A percentile compares a stretch with the other conserved stretches of the same genome.
These are phyloP conservation scores for Pteromalus puparum DNA, from an alignment of 1,140 invertebrate species.

Conservation along the genomic window DNA sequence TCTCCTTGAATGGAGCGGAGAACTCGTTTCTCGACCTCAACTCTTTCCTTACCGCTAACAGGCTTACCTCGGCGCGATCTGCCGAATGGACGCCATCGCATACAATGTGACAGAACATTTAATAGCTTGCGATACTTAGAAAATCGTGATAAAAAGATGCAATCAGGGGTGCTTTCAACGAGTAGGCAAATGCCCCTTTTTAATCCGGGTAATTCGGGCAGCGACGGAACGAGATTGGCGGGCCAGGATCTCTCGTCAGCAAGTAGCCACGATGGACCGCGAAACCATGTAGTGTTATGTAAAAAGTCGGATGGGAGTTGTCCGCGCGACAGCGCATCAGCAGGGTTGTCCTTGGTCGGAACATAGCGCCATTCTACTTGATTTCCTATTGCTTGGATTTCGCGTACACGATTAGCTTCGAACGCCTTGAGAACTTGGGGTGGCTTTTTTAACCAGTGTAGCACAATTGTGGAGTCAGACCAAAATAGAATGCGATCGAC, in stretches of 20 bases:
- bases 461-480: slow-evolving; percentile 33
- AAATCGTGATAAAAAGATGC: background rate
- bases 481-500: background rate
- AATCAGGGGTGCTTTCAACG: background rate
- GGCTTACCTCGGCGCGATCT: too few species aligned
- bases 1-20: background rate
- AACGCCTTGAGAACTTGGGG: slow-evolving; percentile 21
- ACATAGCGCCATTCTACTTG: slow-evolving; percentile 59
- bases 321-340: slow-evolving; percentile 56
- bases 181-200: background rate
- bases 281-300: slow-evolving; percentile 1
- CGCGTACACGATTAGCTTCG: slow-evolving; percentile 20
- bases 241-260: background rate
- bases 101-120: too few species aligned
- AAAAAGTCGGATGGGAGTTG: slow-evolving; percentile 20
- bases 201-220: background rate
- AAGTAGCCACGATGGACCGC: slow-evolving; percentile 22
- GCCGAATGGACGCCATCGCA: too few species aligned
- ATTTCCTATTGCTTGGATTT: slow-evolving; percentile 21
- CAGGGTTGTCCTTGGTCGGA: slow-evolving; percentile 57
- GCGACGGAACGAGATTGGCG: too few species aligned
- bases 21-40: background rate
- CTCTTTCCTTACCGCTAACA: background rate
- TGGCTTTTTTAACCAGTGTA: slow-evolving; percentile 30
- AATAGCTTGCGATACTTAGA: background rate